Evolutionary conservation across 2,888 invertebrate genomes (phyloP), one percentile per base, ranked within the genome.

Genomic region (Papilio elwesi): DNA sequence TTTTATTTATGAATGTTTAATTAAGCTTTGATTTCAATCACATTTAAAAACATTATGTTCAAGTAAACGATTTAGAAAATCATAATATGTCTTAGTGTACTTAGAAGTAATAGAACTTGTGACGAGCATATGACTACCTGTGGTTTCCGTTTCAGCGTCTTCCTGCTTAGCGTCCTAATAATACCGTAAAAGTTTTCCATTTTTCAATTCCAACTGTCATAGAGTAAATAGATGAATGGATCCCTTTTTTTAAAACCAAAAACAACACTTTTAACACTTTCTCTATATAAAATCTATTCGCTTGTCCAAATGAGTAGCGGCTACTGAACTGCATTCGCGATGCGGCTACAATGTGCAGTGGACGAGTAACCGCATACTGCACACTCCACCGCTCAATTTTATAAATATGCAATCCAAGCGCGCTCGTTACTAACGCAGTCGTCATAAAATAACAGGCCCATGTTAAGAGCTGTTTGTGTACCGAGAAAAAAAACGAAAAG

Each of bases 181-280:
- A 90, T 89, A 77, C 90, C 93, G 79, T 93, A 93, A 78, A 93
- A 87, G 76, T 87, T 91, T 77, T 93, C 93, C 93, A 93, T 93
- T 69, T 75, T 76, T 36, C 16, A 8, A 43, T 47, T 66, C 43
- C 15, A 9, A 51, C 8, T 13, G 12, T 48, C 43, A 66, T 16
- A 66, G n/a, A 63, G 47, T 63, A n/a, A n/a, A n/a, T n/a, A 57
- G 9, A 15, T 59, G 8, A 38, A 52, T 52, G 52, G 15, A 52
- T 52, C 13, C 12, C 26, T 26, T 11, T 26, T 16, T 57, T 57
- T 6, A 38, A 36, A 59, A 13, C 1, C 36, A 13, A 26, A 26
- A 26, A 36, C 12, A n/a, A 38, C 38, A 59, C 36, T 26, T 26
- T 26, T 26, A 52, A n/a, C 62, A 67, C 67, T 67, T 67, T 71